Percentiles rank a stretch among this genome's conserved stretches.
Evolutionary conservation across 1,140 invertebrate species (phyloP).

Genomic region (Uloborus diversus): DNA sequence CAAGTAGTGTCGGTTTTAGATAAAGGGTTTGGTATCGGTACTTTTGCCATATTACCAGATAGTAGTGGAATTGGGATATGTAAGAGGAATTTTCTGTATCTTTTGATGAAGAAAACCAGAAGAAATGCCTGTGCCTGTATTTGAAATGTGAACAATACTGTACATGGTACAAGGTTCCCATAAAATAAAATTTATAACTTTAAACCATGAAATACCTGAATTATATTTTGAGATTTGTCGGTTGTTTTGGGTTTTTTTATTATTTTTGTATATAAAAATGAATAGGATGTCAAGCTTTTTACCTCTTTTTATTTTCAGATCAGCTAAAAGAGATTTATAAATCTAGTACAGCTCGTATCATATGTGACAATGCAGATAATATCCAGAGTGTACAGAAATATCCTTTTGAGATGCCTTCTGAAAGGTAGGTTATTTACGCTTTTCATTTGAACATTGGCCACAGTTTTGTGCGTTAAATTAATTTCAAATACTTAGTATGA

Average conservation of each 20-base stretch:
- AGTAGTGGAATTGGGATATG: too few species aligned
- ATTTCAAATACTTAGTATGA: too few species aligned
- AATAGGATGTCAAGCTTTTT: background rate
- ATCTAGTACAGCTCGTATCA: slow-evolving; percentile 16
- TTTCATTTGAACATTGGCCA: too few species aligned
- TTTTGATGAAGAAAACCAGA: too few species aligned
- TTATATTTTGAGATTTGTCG: background rate
- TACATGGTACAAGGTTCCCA: background rate
- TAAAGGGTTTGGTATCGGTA: too few species aligned
- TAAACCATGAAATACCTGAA: background rate
- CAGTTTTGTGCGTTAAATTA: too few species aligned
- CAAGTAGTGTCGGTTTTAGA: too few species aligned
- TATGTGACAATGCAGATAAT: slow-evolving; percentile 39
- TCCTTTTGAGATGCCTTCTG: background rate
- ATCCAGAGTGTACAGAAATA: slow-evolving; percentile 7
- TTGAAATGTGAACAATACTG: background rate
- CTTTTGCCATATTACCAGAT: too few species aligned
- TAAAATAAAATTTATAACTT: background rate
- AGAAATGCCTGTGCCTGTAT: background rate
- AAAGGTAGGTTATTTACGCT: slow-evolving; percentile 20
- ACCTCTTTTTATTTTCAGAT: slow-evolving; percentile 8
- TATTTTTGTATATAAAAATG: background rate
- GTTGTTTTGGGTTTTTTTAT: background rate
- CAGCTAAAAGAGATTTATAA: slow-evolving; percentile 36
- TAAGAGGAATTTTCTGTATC: too few species aligned